phyloP scores from a whole-genome alignment of 2,113 vertebrate species.

The Scopus umbretta region DNA sequence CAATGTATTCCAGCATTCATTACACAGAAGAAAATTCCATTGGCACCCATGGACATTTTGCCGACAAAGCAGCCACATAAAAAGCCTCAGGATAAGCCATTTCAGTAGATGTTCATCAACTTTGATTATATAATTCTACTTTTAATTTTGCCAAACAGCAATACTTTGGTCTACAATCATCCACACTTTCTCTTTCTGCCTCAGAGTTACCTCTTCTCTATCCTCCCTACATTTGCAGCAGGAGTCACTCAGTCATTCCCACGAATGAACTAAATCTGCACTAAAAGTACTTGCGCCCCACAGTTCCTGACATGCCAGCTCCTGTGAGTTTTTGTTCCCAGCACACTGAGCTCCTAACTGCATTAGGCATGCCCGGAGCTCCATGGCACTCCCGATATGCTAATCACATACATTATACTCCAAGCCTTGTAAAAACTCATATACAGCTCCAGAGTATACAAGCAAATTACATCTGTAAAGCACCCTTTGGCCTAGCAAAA shows the following conservation, averaged over 20 bases:
- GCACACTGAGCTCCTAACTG: background rate
- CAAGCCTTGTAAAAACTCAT: background rate
- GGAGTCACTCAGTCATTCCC: background rate
- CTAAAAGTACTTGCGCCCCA: background rate
- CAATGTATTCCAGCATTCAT: background rate
- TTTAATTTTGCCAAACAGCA: background rate
- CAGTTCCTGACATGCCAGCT: background rate
- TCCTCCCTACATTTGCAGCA: background rate
- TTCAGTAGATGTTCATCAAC: background rate
- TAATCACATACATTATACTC: conserved; percentile 1
- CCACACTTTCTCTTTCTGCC: background rate
- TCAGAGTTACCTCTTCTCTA: background rate
- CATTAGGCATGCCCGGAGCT: background rate
- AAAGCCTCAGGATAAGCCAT: background rate
- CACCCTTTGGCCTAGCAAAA: conserved; percentile 33
- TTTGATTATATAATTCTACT: background rate
- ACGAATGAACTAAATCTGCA: background rate
- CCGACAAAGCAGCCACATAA: background rate
- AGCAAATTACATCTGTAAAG: conserved; percentile 21
- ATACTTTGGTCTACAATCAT: background rate
- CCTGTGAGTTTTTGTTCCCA: background rate
- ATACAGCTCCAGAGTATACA: background rate
- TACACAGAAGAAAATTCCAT: background rate
- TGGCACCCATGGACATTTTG: background rate
- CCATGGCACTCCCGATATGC: background rate